A percentile compares a stretch with the other conserved stretches of the same genome.
phyloP scores from a whole-genome alignment of 2,888 invertebrate genomes.

The Oscheius sp. region DNA sequence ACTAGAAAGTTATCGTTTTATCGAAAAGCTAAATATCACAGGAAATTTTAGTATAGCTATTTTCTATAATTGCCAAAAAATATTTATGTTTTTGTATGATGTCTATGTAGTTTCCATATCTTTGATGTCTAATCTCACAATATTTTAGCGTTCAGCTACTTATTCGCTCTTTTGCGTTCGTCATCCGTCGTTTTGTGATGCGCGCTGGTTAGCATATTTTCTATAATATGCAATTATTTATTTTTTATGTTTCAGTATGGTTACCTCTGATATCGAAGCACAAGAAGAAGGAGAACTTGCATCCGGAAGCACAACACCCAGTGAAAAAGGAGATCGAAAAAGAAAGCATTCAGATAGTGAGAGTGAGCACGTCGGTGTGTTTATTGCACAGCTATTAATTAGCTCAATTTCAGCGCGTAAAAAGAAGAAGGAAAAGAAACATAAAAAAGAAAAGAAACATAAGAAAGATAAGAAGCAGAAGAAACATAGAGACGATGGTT shows the following conservation, averaged over 20 bases:
- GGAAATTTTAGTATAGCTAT: no score
- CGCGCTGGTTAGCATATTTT: constrained; percentile 25
- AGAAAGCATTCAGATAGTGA: constrained; percentile 38
- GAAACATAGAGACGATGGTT: constrained; percentile 35
- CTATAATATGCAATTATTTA: not conserved
- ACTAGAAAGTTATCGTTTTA: no score
- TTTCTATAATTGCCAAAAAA: not conserved
- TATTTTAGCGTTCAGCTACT: constrained; percentile 8
- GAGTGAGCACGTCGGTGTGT: constrained; percentile 23
- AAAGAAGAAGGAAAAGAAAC: constrained; percentile 46
- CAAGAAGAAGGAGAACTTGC: constrained; percentile 39
- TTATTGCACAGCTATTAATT: not conserved
- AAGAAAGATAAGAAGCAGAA: constrained; percentile 58
- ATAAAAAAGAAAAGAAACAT: constrained; percentile 55
- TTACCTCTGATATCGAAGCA: constrained; percentile 15
- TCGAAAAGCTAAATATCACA: no score
- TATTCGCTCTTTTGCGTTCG: constrained; percentile 3
- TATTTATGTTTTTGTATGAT: not conserved
- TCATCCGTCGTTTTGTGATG: constrained; percentile 5
- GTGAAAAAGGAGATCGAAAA: constrained; percentile 32
- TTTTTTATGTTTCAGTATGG: constrained; percentile 20
- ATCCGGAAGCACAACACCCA: constrained; percentile 24
- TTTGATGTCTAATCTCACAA: not conserved
- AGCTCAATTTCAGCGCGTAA: constrained; percentile 37
- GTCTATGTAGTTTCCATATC: not conserved